These are phyloP conservation scores for Drosophila dunni DNA, from an alignment of 1,140 invertebrate genomes.

Conservation along the genomic window DNA sequence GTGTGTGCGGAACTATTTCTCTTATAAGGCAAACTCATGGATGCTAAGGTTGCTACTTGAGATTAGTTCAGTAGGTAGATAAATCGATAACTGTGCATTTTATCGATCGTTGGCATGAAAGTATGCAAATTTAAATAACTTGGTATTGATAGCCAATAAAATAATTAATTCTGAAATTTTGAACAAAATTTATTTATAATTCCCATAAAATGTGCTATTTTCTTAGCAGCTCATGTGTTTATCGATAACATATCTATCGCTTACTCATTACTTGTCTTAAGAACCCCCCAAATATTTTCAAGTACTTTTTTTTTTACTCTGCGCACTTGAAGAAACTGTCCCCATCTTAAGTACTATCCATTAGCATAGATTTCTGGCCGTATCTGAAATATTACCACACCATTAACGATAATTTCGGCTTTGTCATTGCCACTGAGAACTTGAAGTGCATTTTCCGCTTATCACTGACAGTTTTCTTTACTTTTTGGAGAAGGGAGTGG, in stretches of 20 bases:
- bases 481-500: neutral
- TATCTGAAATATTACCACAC: conserved; percentile 19
- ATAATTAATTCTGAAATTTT: too few species aligned
- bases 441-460: conserved; percentile 35
- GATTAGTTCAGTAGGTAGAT: neutral
- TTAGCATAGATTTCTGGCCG: conserved; percentile 5
- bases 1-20: neutral
- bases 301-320: neutral
- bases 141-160: too few species aligned
- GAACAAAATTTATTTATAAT: too few species aligned
- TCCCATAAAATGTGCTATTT: neutral
- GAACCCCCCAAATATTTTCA: neutral
- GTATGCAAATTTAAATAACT: too few species aligned
- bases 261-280: neutral
- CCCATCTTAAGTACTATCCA: neutral
- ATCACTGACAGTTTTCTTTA: conserved; percentile 14
- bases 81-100: neutral
- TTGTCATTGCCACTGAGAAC: conserved; percentile 18
- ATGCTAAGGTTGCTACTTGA: neutral
- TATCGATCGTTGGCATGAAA: neutral
- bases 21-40: neutral
- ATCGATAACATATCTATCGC: neutral
- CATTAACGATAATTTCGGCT: conserved; percentile 26
- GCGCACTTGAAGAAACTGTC: conserved; percentile 3
- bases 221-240: neutral